Conservation (phyloP, 2,797 vertebrate genomes). For the Gadopsis marmoratus region DNA sequence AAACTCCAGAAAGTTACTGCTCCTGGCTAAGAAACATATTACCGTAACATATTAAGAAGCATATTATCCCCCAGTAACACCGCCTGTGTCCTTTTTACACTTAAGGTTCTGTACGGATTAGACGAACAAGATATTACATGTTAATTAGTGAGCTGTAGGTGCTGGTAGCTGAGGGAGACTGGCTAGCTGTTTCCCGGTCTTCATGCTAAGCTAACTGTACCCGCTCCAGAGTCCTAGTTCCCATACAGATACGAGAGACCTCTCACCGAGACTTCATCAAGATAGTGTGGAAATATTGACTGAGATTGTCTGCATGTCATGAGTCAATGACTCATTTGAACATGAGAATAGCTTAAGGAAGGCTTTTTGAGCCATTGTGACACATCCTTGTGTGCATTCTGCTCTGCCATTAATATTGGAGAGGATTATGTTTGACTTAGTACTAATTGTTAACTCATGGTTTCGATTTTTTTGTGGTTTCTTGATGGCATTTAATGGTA, state of each 20-base stretch:
- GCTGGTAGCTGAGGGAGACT: not conserved
- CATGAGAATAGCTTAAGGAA: conserved; percentile 53
- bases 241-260: not conserved
- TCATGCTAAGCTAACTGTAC: not conserved
- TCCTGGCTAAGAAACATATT: not conserved
- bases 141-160: not conserved
- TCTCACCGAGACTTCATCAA: conserved; percentile 47
- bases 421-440: conserved; percentile 6
- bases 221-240: not conserved
- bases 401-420: not conserved
- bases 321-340: conserved; percentile 49
- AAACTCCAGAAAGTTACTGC: not conserved
- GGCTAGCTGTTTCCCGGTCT: not conserved
- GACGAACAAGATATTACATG: not conserved
- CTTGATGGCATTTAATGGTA: not conserved
- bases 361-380: conserved; percentile 27
- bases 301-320: conserved; percentile 21
- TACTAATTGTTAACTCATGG: not conserved
- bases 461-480: not conserved
- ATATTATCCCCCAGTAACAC: not conserved
- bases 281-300: conserved; percentile 40
- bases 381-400: not conserved
- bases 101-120: not conserved
- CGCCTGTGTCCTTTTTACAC: no score
- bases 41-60: no score